Conservation (phyloP, 2,888 invertebrate species). For the Phasia obesa region DNA sequence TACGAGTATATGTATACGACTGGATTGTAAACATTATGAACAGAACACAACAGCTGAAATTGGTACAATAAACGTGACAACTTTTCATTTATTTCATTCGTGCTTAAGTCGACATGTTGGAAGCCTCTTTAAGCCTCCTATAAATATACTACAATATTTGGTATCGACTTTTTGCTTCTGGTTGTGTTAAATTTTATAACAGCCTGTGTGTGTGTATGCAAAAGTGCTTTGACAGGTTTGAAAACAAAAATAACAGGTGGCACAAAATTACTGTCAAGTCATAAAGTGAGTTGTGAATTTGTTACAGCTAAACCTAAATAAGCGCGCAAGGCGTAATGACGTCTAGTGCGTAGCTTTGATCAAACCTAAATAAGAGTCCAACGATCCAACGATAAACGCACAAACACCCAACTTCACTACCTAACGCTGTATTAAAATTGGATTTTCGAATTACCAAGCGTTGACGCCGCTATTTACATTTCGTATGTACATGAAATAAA, state of each 20-base stretch:
- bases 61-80: slow-evolving; percentile 64
- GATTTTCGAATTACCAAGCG: no score
- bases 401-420: no score
- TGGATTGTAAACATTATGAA: slow-evolving; percentile 26
- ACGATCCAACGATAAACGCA: no score
- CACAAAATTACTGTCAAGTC: no score
- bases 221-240: slow-evolving; percentile 30
- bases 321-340: no score
- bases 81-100: slow-evolving; percentile 68
- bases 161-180: slow-evolving; percentile 17
- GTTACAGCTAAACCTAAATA: no score
- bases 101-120: slow-evolving; percentile 69
- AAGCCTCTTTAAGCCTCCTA: slow-evolving; percentile 66
- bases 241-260: background rate
- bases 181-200: background rate
- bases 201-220: background rate
- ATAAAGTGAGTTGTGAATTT: no score
- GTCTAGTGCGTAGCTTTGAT: no score
- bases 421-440: no score
- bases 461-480: no score
- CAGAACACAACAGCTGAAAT: slow-evolving; percentile 15
- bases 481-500: no score
- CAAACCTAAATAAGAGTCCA: no score
- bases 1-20: background rate
- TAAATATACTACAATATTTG: slow-evolving; percentile 67